phyloP scores from a whole-genome alignment of 2,888 invertebrate species.

The Dascillus cervinus region DNA sequence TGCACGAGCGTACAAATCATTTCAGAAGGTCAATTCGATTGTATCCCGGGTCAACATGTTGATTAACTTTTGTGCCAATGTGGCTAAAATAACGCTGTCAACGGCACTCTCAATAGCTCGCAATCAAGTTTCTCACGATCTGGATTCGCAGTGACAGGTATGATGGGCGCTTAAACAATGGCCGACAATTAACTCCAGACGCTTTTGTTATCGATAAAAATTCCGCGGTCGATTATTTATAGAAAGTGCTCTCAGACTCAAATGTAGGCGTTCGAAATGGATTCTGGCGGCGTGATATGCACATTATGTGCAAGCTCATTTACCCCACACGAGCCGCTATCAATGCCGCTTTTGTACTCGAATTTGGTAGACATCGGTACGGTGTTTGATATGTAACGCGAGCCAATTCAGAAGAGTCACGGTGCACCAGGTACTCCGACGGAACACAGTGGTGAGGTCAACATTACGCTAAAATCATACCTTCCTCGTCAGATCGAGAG shows the following conservation, averaged over 20 bases:
- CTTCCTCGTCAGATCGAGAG: slow-evolving; percentile 62
- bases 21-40: too few species aligned
- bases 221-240: slow-evolving; percentile 10
- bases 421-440: slow-evolving; percentile 26
- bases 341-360: slow-evolving; percentile 19
- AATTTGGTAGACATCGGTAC: slow-evolving; percentile 19
- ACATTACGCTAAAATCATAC: slow-evolving; percentile 44
- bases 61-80: slow-evolving; percentile 7
- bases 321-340: slow-evolving; percentile 14
- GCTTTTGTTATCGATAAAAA: slow-evolving; percentile 15
- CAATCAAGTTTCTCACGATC: slow-evolving; percentile 20
- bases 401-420: slow-evolving; percentile 6
- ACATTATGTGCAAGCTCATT: slow-evolving; percentile 17
- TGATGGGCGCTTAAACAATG: slow-evolving; percentile 19
- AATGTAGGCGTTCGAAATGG: slow-evolving; percentile 12
- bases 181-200: slow-evolving; percentile 18
- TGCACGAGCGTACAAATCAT: too few species aligned
- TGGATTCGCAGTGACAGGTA: slow-evolving; percentile 13
- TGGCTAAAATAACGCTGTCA: slow-evolving; percentile 16
- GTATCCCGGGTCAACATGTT: slow-evolving; percentile 6
- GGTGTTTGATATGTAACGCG: slow-evolving; percentile 18
- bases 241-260: slow-evolving; percentile 5
- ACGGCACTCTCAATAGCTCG: slow-evolving; percentile 18
- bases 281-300: slow-evolving; percentile 17
- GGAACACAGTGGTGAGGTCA: slow-evolving; percentile 29